Percentiles rank a stretch among this genome's conserved stretches.
phyloP scores from a whole-genome alignment of 2,888 invertebrate species.

The Caenorhabditis japonica region DNA sequence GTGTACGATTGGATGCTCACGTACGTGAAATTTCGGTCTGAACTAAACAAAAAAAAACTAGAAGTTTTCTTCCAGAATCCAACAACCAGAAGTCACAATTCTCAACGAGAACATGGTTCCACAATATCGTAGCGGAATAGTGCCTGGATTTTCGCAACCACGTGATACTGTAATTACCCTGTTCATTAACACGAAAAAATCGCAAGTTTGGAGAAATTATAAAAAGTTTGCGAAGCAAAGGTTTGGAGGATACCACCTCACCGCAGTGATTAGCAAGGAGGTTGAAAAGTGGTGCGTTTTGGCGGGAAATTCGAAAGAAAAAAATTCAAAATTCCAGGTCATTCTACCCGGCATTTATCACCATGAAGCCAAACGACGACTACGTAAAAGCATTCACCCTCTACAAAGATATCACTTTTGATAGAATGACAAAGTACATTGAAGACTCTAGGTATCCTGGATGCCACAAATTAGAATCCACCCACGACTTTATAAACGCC shows the following conservation, averaged over 20 bases:
- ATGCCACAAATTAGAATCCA: constrained; percentile 2
- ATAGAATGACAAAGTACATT: constrained; percentile 43
- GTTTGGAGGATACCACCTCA: constrained; percentile 58
- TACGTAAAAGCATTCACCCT: constrained; percentile 51
- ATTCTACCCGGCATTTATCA: constrained; percentile 58
- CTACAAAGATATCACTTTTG: constrained; percentile 42
- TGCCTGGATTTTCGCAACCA: constrained; percentile 44
- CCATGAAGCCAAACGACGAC: constrained; percentile 57
- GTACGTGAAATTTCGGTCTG: constrained; percentile 16
- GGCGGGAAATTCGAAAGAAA: background rate
- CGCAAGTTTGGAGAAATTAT: constrained; percentile 46
- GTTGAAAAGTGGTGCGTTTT: constrained; percentile 17
- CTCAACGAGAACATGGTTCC: constrained; percentile 50
- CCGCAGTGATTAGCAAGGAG: constrained; percentile 35
- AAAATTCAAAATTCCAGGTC: constrained; percentile 23
- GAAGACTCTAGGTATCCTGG: constrained; percentile 46
- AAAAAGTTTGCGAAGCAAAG: constrained; percentile 47
- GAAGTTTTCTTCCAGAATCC: constrained; percentile 23
- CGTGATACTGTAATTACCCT: constrained; percentile 53
- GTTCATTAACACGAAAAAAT: constrained; percentile 48
- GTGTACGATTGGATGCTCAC: constrained; percentile 41
- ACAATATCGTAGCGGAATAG: constrained; percentile 41
- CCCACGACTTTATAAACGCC: constrained; percentile 17
- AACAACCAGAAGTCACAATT: constrained; percentile 35
- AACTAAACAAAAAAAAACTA: background rate